Evolutionary conservation across 2,888 invertebrate species (phyloP), one percentile per base, ranked within the genome.

Genomic region (Eubasilissa splendida): DNA sequence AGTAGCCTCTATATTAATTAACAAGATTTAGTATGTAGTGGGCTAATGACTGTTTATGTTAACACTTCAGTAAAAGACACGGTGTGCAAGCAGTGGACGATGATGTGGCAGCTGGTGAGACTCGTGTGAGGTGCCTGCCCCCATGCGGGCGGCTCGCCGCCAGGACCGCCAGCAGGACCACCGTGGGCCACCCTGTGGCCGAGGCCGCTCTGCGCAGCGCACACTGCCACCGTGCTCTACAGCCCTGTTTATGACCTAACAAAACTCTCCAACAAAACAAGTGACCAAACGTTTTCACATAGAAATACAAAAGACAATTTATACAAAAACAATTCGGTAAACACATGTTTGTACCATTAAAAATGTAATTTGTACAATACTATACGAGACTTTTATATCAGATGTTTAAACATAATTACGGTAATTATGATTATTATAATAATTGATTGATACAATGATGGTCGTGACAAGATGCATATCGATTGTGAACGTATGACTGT

Each of bases 41-140:
- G 3, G 7, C 42, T 42, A 42, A 42, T 42, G 42, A 10, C n/a
- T 58, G 9, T 58, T 58, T 58, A n/a, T 9, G 4, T 58, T 58
- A 11, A 58, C 50, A n/a, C 50, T 68, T 14, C 88, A 92, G 91
- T 91, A 90, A 91, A 91, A 91, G 91, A 91, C 89, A 91, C 90
- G 89, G 90, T 91, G 91, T 90, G 90, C 89, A 88, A 88, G 88
- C 82, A 82, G 80, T 74, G 78, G 76, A 56, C 52, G 87, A 87
- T 87, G 85, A 85, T 86, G 85, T 85, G 87, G 86, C 85, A 86
- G 84, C 85, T 86, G 84, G 86, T 85, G 84, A 85, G 85, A 85
- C 85, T 85, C 85, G 85, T 85, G 85, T 85, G 86, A 85, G 85
- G 85, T 87, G 84, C 86, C 86, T 85, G 86, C 85, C 85, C 85